Evolutionary conservation across 2,113 vertebrate genomes (phyloP).

Genomic region (Ochotona princeps): DNA sequence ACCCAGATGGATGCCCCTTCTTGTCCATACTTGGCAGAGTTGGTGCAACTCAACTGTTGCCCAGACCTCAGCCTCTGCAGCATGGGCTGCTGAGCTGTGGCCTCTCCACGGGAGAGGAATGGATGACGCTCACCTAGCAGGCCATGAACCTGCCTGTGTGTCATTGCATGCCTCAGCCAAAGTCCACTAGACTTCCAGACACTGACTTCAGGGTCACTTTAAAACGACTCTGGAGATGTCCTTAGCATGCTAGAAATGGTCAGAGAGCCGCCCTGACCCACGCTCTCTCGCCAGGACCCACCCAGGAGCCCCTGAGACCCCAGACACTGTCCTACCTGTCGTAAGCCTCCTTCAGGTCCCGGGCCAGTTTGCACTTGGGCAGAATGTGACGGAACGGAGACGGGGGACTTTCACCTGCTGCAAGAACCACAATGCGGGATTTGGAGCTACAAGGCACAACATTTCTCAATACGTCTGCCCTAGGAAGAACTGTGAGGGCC

Average conservation of each 20-base stretch:
- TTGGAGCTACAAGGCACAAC: slow-evolving; percentile 39
- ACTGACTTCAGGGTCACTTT: not conserved
- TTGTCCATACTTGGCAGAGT: not conserved
- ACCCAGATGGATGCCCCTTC: too few species aligned
- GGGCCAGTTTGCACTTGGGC: slow-evolving; percentile 98
- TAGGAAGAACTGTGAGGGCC: not conserved
- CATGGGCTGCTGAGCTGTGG: too few species aligned
- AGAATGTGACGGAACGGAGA: slow-evolving; percentile 98
- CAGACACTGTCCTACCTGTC: slow-evolving; percentile 90
- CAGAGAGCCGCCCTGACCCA: not conserved
- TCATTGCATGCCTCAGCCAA: too few species aligned
- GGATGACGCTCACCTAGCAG: too few species aligned
- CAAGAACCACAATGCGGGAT: slow-evolving; percentile 64
- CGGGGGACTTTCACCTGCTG: slow-evolving; percentile 92
- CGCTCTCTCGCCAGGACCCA: not conserved
- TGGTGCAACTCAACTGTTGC: not conserved
- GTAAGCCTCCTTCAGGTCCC: slow-evolving; percentile 96
- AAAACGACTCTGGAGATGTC: too few species aligned
- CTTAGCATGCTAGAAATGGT: not conserved
- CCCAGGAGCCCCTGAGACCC: too few species aligned
- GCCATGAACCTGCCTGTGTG: too few species aligned
- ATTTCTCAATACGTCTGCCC: not conserved
- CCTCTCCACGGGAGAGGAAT: too few species aligned
- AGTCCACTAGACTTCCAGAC: too few species aligned
- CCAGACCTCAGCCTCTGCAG: too few species aligned